Base-by-base conservation (phyloP, 2,888 invertebrate genomes). In the Tenthredo livida region DNA sequence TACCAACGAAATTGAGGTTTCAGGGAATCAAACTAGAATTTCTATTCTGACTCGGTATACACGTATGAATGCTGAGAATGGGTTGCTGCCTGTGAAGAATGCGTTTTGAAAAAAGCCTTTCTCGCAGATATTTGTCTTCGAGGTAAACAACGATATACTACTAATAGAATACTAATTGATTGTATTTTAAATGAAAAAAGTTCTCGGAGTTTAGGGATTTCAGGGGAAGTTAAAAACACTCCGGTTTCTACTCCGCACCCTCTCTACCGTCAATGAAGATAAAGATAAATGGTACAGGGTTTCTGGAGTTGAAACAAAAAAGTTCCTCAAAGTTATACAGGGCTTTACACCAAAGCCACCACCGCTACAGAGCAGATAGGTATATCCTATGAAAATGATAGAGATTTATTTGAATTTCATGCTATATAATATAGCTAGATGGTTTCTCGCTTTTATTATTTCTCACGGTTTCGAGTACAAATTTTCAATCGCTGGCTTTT, bases 141-240 rank as follows among this genome's bases (percentile, higher is more conserved):
- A 73, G 43, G 43, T 43, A 25, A 73, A 73, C 43, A 47, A 73
- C 73, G 43, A 73, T 12, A 73, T 47, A 47, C 73, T 73, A 40
- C 73, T 25, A 25, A 73, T 43, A 43, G n/a, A 12, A 73, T 43
- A 73, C 47, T 47, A 50, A 77, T 77, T 77, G 77, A 77, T 50
- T 29, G 54, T 29, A n/a, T 50, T 77, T 77, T 50, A 54, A 77
- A 77, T 77, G 77, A 77, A 50, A 77, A 77, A 77, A 77, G 50
- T 50, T 50, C 54, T 77, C 29, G 33, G 12, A 17, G 10, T 17
- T 21, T 33, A 17, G 17, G 29, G 50, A 17, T 33, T 77, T 15
- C 50, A 25, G 50, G 29, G 17, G 4, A 33, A 77, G 50, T 25
- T 33, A 15, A 50, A 77, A 77, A 77, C 47, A 33, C 25, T 50